A percentile compares a stretch with the other conserved stretches of the same genome.
These are phyloP conservation scores for Drosophila leonis DNA, from an alignment of 2,888 invertebrate species.

Conservation along the genomic window DNA sequence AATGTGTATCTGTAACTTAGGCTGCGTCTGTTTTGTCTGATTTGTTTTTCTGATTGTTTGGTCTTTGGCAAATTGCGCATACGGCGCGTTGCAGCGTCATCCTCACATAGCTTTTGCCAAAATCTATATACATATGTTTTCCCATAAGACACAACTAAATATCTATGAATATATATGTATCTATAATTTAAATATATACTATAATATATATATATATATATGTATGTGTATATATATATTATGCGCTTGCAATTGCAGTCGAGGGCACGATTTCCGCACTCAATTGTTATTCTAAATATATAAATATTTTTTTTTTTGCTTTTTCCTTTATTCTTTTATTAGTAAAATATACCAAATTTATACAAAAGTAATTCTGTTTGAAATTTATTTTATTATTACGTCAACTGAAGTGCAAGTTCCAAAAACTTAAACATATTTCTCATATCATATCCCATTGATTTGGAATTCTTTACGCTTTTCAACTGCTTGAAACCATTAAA, in stretches of 20 bases:
- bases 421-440: background rate
- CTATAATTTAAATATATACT: conserved; percentile 1
- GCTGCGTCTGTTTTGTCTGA: conserved; percentile 14
- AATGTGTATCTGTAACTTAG: conserved; percentile 5
- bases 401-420: background rate
- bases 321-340: background rate
- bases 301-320: background rate
- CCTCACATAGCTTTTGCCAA: conserved; percentile 36
- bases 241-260: conserved; percentile 8
- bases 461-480: background rate
- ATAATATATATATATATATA: conserved; percentile 6
- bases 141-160: background rate
- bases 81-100: conserved; percentile 62
- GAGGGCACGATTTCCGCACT: conserved; percentile 44
- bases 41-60: conserved; percentile 44
- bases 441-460: background rate
- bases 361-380: background rate
- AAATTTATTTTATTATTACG: background rate
- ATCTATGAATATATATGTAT: conserved; percentile 2
- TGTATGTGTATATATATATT: conserved; percentile 1
- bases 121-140: conserved; percentile 1
- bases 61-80: conserved; percentile 43
- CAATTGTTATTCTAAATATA: conserved; percentile 10
- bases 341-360: too few species aligned
- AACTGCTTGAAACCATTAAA: background rate